A percentile compares a stretch with the other conserved stretches of the same genome.
Conservation (phyloP, 2,113 vertebrate genomes). For the Proteles cristata region DNA sequence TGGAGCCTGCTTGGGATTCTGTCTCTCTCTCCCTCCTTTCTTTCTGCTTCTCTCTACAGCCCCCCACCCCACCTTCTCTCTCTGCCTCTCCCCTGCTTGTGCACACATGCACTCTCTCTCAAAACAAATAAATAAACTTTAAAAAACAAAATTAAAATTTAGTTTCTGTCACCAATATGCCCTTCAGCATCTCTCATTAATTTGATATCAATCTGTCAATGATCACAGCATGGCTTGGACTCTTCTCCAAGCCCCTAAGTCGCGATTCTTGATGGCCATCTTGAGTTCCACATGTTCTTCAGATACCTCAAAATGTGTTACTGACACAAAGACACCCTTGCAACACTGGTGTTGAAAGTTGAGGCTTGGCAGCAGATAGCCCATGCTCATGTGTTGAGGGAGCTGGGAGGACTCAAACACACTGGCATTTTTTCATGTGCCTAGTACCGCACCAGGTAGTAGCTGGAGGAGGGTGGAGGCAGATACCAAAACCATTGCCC, state of each 20-base stretch:
- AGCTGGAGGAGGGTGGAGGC: not conserved
- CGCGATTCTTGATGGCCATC: not conserved
- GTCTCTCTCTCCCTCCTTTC: too few relatives aligned
- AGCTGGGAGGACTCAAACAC: not conserved
- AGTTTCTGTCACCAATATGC: not conserved
- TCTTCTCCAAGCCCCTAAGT: not conserved
- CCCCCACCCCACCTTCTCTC: too few relatives aligned
- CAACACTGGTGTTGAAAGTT: not conserved
- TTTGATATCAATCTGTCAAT: not conserved
- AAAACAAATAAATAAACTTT: too few relatives aligned
- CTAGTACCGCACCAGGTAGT: not conserved
- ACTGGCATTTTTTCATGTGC: slow-evolving; percentile 6
- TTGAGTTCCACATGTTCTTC: slow-evolving; percentile 9
- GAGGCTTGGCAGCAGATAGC: slow-evolving; percentile 8
- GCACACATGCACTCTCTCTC: too few relatives aligned
- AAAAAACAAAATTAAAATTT: not conserved
- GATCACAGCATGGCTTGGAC: not conserved
- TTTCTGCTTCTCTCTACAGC: too few relatives aligned
- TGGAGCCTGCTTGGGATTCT: too few relatives aligned
- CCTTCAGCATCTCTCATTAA: not conserved
- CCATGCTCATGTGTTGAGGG: not conserved
- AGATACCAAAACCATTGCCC: slow-evolving; percentile 5
- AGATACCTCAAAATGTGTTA: slow-evolving; percentile 19
- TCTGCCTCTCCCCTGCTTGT: too few relatives aligned
- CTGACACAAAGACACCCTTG: slow-evolving; percentile 15